Base-by-base conservation (phyloP, 1,140 invertebrate species). In the Arctopsyche grandis region DNA sequence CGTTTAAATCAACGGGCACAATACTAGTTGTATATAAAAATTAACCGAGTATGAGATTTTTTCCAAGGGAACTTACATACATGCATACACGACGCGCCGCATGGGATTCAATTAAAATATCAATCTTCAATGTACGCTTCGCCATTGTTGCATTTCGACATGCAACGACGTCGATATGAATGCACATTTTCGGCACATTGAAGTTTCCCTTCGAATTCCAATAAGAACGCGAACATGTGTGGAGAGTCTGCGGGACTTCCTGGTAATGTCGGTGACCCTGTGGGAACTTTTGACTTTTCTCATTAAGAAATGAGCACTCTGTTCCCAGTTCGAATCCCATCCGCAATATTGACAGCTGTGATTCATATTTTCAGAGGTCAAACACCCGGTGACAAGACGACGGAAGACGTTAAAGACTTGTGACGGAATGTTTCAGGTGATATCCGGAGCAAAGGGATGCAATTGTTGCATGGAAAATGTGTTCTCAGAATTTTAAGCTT, bases 181-280 rank as follows among this genome's bases (percentile, higher is more conserved):
- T 38, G 29, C 29, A 38, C 29, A 38, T 52, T 52, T 52, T 52
- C 48, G 48, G 48, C 16, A 12, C 10, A 52, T 52, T 52, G 16
- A 52, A 14, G 16, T 52, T 52, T 22, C 63, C 63, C 63, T 66
- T 24, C 63, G 14, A 66, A 66, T 66, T 66, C 63, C 63, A 22
- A 19, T 22, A 66, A 66, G 21, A 22, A 12, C 22, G n/a, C 22
- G 12, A 24, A 9, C 63, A 66, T n/a, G 58, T 66, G 24, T 52
- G 48, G 29, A 38, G 29, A 19, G 22, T 29, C 24, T 56, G 71
- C n/a, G 29, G n/a, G 29, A 70, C 73, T 80, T 58, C 77, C 77
- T 78, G 69, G 24, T 9, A 9, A 24, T 58, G 77, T 63, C 77
- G 43, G 52, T 60, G 77, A 78, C 77, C 77, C 66, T 71, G 48